Conservation (phyloP, 64 coral and sea anemone genomes). For the Montipora efflorescens region DNA sequence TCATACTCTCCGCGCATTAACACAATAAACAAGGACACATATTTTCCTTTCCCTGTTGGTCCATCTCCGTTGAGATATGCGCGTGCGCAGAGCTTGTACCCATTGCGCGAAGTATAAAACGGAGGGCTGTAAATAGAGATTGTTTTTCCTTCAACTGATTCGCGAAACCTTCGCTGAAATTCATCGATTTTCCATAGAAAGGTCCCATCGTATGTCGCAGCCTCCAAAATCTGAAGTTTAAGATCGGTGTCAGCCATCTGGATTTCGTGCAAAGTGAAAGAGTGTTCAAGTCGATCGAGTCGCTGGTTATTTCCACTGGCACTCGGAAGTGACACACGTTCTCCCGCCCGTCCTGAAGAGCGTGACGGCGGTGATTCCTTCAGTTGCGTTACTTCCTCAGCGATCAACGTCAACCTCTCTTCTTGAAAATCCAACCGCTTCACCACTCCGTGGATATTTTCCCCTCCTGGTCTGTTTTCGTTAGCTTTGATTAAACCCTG, state of each 20-base stretch:
- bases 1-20: constrained; percentile 91
- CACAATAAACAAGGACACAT: constrained; percentile 82
- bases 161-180: constrained; percentile 69
- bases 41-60: constrained; percentile 67
- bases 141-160: constrained; percentile 56
- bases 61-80: constrained; percentile 85
- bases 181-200: constrained; percentile 93
- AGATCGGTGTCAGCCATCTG: constrained; percentile 80
- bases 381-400: background rate
- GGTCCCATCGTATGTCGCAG: constrained; percentile 68
- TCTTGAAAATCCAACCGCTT: constrained; percentile 53
- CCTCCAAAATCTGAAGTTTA: constrained; percentile 73
- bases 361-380: background rate
- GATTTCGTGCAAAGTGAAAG: constrained; percentile 71
- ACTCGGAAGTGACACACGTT: background rate
- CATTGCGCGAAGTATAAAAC: constrained; percentile 85
- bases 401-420: constrained; percentile 43
- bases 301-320: constrained; percentile 17
- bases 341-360: background rate
- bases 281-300: constrained; percentile 52
- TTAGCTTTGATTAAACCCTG: background rate
- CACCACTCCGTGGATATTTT: background rate
- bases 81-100: constrained; percentile 87
- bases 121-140: constrained; percentile 89
- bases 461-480: background rate